These are phyloP conservation scores for Coreius guichenoti DNA, from an alignment of 2,797 vertebrate genomes.

Conservation along the genomic window DNA sequence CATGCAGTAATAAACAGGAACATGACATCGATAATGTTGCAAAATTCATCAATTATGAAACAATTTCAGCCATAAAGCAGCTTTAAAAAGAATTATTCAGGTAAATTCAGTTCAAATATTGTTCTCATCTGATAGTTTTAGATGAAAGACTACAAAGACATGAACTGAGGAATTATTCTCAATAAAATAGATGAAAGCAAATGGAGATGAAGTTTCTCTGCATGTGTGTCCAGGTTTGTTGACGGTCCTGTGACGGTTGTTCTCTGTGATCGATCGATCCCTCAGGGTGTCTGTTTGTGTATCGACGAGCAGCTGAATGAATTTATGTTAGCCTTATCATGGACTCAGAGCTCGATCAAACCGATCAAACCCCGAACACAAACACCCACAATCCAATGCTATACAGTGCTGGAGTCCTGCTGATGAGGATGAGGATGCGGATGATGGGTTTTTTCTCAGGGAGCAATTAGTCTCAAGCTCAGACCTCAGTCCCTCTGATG, in stretches of 20 bases:
- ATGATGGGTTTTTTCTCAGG: not conserved
- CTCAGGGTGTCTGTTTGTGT: conserved; percentile 54
- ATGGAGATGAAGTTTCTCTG: not conserved
- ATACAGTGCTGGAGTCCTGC: not conserved
- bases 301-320: conserved; percentile 57
- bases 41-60: not conserved
- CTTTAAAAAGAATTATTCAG: conserved; percentile 5
- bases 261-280: conserved; percentile 52
- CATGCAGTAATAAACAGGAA: not conserved
- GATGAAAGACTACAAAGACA: not conserved
- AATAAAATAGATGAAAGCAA: not conserved
- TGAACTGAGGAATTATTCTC: not conserved
- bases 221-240: not conserved
- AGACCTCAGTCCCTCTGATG: not conserved
- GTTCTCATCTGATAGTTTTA: not conserved
- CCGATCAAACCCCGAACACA: not conserved
- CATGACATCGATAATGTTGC: not conserved
- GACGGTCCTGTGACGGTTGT: not conserved
- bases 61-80: not conserved
- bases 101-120: not conserved
- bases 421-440: not conserved
- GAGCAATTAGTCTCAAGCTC: not conserved
- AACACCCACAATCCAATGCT: not conserved
- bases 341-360: conserved; percentile 19
- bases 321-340: conserved; percentile 53